These are phyloP conservation scores for Melanotaenia parkinsoni DNA, from an alignment of 2,797 vertebrate species.

Conservation along the genomic window DNA sequence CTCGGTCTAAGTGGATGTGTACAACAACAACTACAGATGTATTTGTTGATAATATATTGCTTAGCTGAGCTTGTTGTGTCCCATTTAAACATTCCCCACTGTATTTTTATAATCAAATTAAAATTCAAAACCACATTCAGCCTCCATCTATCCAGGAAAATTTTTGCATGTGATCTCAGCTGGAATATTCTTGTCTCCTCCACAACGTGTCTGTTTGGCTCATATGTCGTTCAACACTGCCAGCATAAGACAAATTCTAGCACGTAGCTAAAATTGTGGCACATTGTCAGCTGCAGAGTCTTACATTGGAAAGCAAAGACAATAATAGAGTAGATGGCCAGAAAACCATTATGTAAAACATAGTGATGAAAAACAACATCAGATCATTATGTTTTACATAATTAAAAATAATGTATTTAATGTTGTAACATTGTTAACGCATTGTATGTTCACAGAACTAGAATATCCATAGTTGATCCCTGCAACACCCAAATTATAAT, in stretches of 20 bases:
- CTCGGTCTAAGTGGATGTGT: not conserved
- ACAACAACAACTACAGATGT: not conserved
- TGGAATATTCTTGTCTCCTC: slow-evolving; percentile 24
- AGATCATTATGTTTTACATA: not conserved
- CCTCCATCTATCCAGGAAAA: not conserved
- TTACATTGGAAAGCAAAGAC: slow-evolving; percentile 21
- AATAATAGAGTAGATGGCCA: slow-evolving; percentile 22
- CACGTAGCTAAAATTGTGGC: slow-evolving; percentile 56
- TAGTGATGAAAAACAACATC: not conserved
- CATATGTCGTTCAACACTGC: slow-evolving; percentile 29
- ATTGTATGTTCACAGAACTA: not conserved
- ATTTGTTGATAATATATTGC: not conserved
- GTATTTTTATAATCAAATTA: not conserved
- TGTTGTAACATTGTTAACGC: not conserved
- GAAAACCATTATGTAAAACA: slow-evolving; percentile 7
- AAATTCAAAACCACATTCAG: not conserved
- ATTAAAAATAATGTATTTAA: not conserved
- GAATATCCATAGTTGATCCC: not conserved
- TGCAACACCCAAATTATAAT: not conserved
- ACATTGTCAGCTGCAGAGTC: slow-evolving; percentile 51
- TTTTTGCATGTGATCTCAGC: not conserved
- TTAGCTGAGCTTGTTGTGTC: not conserved
- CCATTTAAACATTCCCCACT: not conserved
- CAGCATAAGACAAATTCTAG: slow-evolving; percentile 33
- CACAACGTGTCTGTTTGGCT: slow-evolving; percentile 32